These are phyloP conservation scores for Drosophila falleni DNA, from an alignment of 2,888 invertebrate species.

Conservation along the genomic window DNA sequence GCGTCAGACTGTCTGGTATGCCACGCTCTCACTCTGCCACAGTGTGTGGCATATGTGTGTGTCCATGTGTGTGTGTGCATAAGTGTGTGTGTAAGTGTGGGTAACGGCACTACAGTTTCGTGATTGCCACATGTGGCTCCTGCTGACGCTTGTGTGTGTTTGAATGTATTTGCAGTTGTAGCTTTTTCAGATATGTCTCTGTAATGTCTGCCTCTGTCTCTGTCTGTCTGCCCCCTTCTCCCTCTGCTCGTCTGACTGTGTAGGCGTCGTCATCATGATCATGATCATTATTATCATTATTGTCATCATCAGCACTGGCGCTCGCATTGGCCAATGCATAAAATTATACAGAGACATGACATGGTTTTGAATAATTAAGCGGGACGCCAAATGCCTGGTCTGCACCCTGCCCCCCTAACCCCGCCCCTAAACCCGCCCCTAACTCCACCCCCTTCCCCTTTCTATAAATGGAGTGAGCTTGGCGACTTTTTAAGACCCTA, in stretches of 20 bases:
- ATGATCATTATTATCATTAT: conserved; percentile 35
- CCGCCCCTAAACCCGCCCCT: background rate
- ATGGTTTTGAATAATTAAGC: conserved; percentile 85
- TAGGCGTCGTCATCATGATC: conserved; percentile 56
- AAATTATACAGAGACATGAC: conserved; percentile 84
- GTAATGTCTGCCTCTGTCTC: conserved; percentile 24
- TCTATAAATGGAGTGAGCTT: conserved; percentile 5
- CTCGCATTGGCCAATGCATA: conserved; percentile 82
- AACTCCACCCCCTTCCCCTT: background rate
- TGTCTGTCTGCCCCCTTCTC: conserved; percentile 7
- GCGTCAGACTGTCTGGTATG: conserved; percentile 85
- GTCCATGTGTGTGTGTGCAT: conserved; percentile 24
- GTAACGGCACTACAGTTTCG: conserved; percentile 70
- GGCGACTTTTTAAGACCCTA: conserved; percentile 33
- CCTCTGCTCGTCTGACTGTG: conserved; percentile 37
- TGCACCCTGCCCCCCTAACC: background rate
- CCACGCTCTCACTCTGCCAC: conserved; percentile 64
- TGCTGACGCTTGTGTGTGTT: conserved; percentile 29
- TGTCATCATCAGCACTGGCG: conserved; percentile 46
- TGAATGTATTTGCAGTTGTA: conserved; percentile 30
- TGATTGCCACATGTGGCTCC: conserved; percentile 78
- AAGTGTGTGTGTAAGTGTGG: conserved; percentile 45
- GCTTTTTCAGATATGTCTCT: conserved; percentile 38
- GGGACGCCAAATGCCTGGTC: conserved; percentile 63
- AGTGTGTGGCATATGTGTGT: conserved; percentile 21